Base-by-base conservation (phyloP, 2,797 vertebrate species). In the Brachymystax lenok region DNA sequence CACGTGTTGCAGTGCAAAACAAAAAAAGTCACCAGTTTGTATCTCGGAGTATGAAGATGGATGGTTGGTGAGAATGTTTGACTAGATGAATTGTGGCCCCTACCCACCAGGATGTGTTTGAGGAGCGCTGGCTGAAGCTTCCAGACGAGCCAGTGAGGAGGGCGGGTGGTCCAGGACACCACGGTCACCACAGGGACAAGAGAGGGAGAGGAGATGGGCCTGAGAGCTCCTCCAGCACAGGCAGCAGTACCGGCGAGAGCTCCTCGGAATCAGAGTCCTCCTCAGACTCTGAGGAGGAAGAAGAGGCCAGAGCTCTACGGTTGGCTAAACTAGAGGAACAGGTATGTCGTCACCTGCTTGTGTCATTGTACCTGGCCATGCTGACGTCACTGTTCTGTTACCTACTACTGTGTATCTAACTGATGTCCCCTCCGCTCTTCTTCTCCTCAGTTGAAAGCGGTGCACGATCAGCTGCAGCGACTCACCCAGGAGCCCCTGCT, bases 21-120 rank as follows among this genome's bases (percentile, higher is more conserved):
- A 46, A 10, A 46, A 40, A 46, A 46, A 1, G 40, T 46, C 40
- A 46, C 40, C 40, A 46, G 40, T 46, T 46, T 46, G 40, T 10
- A 12, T 46, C 40, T 10, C 40, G 12, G 10, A 46, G 12, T 46
- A 46, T 46, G 13, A 54, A 16, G 28, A 56, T 54, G 28, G 21
- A 10, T 72, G 19, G 27, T 33, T 50, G 50, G n/a, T 24, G 27
- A 28, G 51, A 72, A 24, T 72, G 27, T 72, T 56, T 72, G 67
- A 69, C 67, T 69, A 19, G 30, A 69, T 35, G 1, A n/a, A 28
- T 50, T 71, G 35, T 71, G 46, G 21, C 24, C 50, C 21, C 52
- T 12, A n/a, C 74, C 52, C 12, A n/a, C 74, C 83, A 99, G 98
- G 96, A 97, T 63, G 93, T 98, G 79, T 99, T 99, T 89, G 98